These are phyloP conservation scores for Heliconius charithonia DNA, from an alignment of 2,888 invertebrate genomes.

Conservation along the genomic window DNA sequence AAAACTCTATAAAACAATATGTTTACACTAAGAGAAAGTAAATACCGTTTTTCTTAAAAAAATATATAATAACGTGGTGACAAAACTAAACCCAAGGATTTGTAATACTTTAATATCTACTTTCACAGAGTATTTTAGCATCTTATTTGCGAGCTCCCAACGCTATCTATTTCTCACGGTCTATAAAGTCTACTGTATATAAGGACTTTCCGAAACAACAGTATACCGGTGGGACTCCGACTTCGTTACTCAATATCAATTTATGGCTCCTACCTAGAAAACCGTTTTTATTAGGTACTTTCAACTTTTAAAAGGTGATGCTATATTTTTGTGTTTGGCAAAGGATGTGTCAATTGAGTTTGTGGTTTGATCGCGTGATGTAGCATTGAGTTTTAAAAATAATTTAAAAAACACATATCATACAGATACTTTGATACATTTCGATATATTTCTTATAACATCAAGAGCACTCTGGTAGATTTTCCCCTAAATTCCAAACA, in stretches of 20 bases:
- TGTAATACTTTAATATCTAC: constrained; percentile 4
- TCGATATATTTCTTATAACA: too few relatives aligned
- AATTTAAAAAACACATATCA: too few relatives aligned
- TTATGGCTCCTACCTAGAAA: constrained; percentile 29
- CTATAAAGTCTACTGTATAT: constrained; percentile 24
- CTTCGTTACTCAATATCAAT: constrained; percentile 40
- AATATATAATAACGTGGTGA: background rate
- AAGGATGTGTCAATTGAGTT: background rate
- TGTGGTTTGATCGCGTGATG: background rate
- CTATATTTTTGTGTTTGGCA: background rate
- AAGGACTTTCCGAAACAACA: constrained; percentile 30
- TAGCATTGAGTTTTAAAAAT: too few relatives aligned
- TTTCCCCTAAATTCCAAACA: too few relatives aligned
- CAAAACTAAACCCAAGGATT: constrained; percentile 6
- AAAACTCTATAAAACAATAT: too few relatives aligned
- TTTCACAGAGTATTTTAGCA: constrained; percentile 8
- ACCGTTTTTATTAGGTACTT: constrained; percentile 17
- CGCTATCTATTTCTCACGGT: constrained; percentile 25
- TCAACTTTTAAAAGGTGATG: constrained; percentile 13
- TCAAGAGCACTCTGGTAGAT: too few relatives aligned
- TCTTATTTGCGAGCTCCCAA: constrained; percentile 21
- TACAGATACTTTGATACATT: too few relatives aligned
- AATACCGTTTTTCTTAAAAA: too few relatives aligned
- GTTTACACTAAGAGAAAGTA: too few relatives aligned
- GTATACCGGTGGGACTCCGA: constrained; percentile 28